Conservation (phyloP, 2,797 vertebrate genomes). For the Ambastaia sidthimunki region DNA sequence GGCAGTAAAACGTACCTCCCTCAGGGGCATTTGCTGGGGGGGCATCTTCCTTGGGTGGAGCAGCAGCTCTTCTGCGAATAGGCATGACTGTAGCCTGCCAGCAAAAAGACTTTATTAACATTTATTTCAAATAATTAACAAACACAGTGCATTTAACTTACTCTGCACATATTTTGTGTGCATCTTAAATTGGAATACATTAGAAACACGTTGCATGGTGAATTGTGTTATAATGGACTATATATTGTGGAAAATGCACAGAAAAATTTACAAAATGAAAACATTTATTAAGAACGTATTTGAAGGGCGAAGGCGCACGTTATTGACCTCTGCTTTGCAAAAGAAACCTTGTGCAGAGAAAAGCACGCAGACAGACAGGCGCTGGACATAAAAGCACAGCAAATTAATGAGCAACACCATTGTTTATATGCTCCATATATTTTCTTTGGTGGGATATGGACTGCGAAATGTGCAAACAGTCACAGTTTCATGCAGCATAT, state of each 20-base stretch:
- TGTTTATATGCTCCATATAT: constrained; percentile 25
- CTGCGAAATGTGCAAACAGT: constrained; percentile 43
- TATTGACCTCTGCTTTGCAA: not conserved
- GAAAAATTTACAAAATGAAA: not conserved
- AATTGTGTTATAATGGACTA: not conserved
- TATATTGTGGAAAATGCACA: not conserved
- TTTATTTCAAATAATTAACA: not conserved
- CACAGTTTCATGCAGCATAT: constrained; percentile 18
- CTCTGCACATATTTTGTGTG: not conserved
- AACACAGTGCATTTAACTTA: not conserved
- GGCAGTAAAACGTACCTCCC: constrained; percentile 76
- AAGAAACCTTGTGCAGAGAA: constrained; percentile 4
- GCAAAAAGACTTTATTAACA: not conserved
- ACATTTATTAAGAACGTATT: not conserved
- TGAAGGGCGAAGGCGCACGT: not conserved
- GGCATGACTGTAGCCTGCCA: constrained; percentile 82
- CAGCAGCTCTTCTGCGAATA: constrained; percentile 88
- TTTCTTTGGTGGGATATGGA: not conserved
- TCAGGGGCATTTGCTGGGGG: constrained; percentile 84
- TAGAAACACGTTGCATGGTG: not conserved
- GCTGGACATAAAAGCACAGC: not conserved
- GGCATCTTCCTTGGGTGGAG: constrained; percentile 85
- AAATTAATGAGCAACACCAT: constrained; percentile 35
- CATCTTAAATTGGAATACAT: constrained; percentile 1
- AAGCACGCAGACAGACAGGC: not conserved